phyloP scores from a whole-genome alignment of 1,140 invertebrate genomes.

The Drosophila kurseongensis region DNA sequence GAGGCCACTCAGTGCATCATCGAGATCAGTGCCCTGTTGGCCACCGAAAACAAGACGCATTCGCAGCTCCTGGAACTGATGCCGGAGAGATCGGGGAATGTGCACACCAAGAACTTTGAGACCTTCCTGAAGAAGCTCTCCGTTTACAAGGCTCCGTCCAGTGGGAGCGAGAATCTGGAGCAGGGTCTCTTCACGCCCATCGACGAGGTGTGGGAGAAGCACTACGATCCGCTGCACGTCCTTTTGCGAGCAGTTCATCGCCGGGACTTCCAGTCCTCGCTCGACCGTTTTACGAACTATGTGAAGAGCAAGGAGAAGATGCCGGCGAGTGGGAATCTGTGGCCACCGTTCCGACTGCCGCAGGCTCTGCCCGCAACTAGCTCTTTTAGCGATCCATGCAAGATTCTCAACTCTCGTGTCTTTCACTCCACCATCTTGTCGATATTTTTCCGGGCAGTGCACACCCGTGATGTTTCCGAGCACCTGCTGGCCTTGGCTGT shows the following conservation, averaged over 20 bases:
- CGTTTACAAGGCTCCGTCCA: slow-evolving; percentile 86
- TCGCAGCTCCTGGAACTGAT: slow-evolving; percentile 97
- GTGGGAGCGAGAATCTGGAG: slow-evolving; percentile 90
- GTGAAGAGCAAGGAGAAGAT: slow-evolving; percentile 89
- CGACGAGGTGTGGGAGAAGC: slow-evolving; percentile 93
- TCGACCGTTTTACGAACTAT: slow-evolving; percentile 94
- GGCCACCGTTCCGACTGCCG: slow-evolving; percentile 93
- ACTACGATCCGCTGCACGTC: slow-evolving; percentile 97
- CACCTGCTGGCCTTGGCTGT: slow-evolving; percentile 93
- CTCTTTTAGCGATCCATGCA: slow-evolving; percentile 90
- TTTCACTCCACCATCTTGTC: slow-evolving; percentile 94
- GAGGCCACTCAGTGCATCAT: slow-evolving; percentile 91
- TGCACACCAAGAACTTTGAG: slow-evolving; percentile 96
- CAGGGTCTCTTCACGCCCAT: slow-evolving; percentile 97
- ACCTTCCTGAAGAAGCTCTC: slow-evolving; percentile 89
- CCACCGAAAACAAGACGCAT: slow-evolving; percentile 97
- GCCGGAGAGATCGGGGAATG: slow-evolving; percentile 96
- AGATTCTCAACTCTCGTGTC: slow-evolving; percentile 90
- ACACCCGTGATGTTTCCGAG: slow-evolving; percentile 91
- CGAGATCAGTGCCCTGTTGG: slow-evolving; percentile 96
- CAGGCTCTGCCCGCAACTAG: slow-evolving; percentile 85
- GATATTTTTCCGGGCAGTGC: slow-evolving; percentile 93
- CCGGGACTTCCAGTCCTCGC: slow-evolving; percentile 96
- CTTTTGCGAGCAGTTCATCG: slow-evolving; percentile 95
- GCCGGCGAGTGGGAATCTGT: slow-evolving; percentile 88